Evolutionary conservation across 2,113 vertebrate species (phyloP).

Genomic region (Campylomormyrus tamandua): DNA sequence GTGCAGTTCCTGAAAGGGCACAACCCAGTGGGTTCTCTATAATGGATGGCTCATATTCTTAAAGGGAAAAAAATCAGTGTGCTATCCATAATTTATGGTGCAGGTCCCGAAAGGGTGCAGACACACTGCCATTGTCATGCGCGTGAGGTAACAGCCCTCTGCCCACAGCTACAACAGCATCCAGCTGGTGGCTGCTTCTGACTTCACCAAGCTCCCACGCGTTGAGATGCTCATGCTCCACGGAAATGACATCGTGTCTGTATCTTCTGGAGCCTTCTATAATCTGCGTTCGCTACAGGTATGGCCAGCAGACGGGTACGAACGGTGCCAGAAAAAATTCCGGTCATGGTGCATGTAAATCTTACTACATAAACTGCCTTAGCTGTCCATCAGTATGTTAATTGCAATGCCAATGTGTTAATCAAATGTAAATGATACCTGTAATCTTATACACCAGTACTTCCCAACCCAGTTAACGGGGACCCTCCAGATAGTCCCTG

Average conservation of each 20-base stretch:
- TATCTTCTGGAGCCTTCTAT: slow-evolving; percentile 59
- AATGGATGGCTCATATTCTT: background rate
- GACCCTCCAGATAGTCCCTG: background rate
- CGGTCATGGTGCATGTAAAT: background rate
- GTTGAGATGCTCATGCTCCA: slow-evolving; percentile 72
- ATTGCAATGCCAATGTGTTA: background rate
- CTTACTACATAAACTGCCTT: background rate
- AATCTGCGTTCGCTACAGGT: slow-evolving; percentile 65
- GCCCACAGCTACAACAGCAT: slow-evolving; percentile 64
- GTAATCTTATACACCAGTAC: background rate
- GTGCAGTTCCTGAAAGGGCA: background rate
- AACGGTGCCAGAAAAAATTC: background rate
- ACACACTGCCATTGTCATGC: background rate
- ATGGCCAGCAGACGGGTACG: background rate
- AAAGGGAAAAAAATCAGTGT: background rate
- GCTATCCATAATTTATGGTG: background rate
- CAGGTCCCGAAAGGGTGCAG: background rate
- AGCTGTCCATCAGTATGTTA: background rate
- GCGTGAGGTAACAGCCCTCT: background rate
- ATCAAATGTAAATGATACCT: background rate
- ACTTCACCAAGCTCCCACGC: slow-evolving; percentile 55
- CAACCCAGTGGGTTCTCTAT: background rate
- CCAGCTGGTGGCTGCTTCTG: slow-evolving; percentile 52
- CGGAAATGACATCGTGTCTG: slow-evolving; percentile 58
- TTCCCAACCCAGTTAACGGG: background rate